Base-by-base conservation (phyloP, 2,797 vertebrate species). In the Remorina albescens region DNA sequence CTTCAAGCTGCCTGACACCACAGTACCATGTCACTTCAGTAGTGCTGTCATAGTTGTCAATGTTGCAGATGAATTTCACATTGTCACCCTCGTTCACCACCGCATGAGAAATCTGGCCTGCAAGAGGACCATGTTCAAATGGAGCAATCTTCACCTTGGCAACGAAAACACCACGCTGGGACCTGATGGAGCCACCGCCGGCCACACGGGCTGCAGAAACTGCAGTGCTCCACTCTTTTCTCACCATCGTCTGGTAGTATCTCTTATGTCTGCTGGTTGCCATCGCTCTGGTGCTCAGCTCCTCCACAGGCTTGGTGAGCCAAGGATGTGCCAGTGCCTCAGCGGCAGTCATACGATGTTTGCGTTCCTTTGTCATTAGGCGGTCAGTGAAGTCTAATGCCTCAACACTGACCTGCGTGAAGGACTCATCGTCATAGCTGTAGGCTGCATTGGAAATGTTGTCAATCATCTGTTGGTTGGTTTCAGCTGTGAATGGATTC, bases 21-120 rank as follows among this genome's bases (percentile, higher is more conserved):
- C 96, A 98, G 88, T 99, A 99, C 98, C 98, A 99, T 7, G 96
- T 98, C 42, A 99, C 97, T 89, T 99, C 96, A 64, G 98, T 99
- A 57, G 93, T 93, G 74, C 97, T 95, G 77, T 99, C 98, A 34
- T 99, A 99, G 88, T 99, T 99, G 81, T 99, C 98, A 88, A 99
- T 97, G 47, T 89, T 96, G 88, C 98, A 99, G 55, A 94, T 84
- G 1, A 98, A 98, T 89, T 97, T 99, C 74, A 93, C 95, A 51
- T 90, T 92, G 18, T 95, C 96, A 41, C 96, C 96, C 92, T 98
- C 98, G 83, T 96, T 95, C 25, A 89, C 93, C 88, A 95, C 88
- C n/a, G 91, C 77, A 34, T 99, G 97, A 78, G 92, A 90, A 78
- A 99, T 95, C 84, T 97, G 98, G 39, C 98, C 97, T 74, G 96